Conservation (phyloP, 2,888 invertebrate genomes). For the Eulithis testata region DNA sequence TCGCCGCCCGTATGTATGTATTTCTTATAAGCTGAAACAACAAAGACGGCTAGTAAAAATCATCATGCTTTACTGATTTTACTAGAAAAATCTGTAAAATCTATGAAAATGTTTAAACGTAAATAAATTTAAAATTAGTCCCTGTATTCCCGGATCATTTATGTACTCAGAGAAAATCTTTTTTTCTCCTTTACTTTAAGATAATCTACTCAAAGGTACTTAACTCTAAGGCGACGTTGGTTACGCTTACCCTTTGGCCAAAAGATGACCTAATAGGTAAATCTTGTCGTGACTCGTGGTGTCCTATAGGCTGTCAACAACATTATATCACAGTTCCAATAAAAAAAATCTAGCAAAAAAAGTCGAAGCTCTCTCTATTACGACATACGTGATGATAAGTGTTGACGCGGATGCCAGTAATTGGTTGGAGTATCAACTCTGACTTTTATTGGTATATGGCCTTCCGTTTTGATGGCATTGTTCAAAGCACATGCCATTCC, state of each 20-base stretch:
- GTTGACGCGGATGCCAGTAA: conserved; percentile 41
- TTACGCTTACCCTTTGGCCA: neutral
- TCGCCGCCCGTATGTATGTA: no score
- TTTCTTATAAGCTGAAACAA: no score
- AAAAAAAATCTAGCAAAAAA: conserved; percentile 37
- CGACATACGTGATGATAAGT: conserved; percentile 54
- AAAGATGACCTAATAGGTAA: conserved; percentile 1
- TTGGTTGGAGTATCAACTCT: conserved; percentile 33
- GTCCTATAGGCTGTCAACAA: conserved; percentile 14
- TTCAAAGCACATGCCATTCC: conserved; percentile 13
- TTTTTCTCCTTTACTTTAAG: no score
- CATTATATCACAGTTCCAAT: conserved; percentile 37
- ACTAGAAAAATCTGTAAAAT: no score
- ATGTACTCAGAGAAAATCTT: no score
- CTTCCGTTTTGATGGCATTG: conserved; percentile 18
- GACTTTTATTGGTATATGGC: conserved; percentile 29
- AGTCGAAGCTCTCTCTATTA: conserved; percentile 57
- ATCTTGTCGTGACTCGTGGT: conserved; percentile 10
- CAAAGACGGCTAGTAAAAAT: no score
- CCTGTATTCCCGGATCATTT: no score
- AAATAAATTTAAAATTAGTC: no score
- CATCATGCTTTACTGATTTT: no score
- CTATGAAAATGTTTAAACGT: no score
- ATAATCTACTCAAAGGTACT: no score
- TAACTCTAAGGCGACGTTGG: no score